These are phyloP conservation scores for Chrysina gloriosa DNA, from an alignment of 2,888 invertebrate species.

Conservation along the genomic window DNA sequence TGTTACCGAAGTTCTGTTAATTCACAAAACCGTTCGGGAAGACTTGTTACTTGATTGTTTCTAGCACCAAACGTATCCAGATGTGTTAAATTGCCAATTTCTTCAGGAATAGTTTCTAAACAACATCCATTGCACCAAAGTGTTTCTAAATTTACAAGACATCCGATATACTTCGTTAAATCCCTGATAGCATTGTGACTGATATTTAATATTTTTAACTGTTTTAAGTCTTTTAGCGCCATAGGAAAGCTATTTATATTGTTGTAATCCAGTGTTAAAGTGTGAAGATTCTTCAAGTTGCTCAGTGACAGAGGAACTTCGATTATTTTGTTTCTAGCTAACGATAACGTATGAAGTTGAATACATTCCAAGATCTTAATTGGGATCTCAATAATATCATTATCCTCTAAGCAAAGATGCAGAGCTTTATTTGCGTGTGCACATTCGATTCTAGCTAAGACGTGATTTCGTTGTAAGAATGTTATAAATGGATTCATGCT, in stretches of 20 bases:
- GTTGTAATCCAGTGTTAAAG: constrained; percentile 76
- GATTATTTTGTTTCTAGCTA: constrained; percentile 74
- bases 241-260: constrained; percentile 71
- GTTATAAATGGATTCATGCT: constrained; percentile 75
- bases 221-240: constrained; percentile 71
- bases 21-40: constrained; percentile 71
- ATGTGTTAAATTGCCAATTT: constrained; percentile 71
- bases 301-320: constrained; percentile 67
- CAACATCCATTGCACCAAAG: constrained; percentile 76
- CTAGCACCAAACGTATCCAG: constrained; percentile 76
- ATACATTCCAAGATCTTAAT: constrained; percentile 69
- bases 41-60: constrained; percentile 70
- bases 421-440: constrained; percentile 71
- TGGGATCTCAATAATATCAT: constrained; percentile 73
- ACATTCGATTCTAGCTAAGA: constrained; percentile 75
- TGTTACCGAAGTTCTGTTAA: constrained; percentile 69
- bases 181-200: constrained; percentile 74
- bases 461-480: constrained; percentile 76
- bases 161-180: constrained; percentile 72
- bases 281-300: constrained; percentile 69
- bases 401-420: constrained; percentile 73
- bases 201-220: constrained; percentile 72
- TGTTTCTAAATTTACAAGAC: constrained; percentile 71
- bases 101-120: constrained; percentile 70
- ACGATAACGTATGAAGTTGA: constrained; percentile 71